Percentiles rank a stretch among this genome's conserved stretches.
phyloP scores from a whole-genome alignment of 2,113 vertebrate genomes.

The Grammomys dolichurus region DNA sequence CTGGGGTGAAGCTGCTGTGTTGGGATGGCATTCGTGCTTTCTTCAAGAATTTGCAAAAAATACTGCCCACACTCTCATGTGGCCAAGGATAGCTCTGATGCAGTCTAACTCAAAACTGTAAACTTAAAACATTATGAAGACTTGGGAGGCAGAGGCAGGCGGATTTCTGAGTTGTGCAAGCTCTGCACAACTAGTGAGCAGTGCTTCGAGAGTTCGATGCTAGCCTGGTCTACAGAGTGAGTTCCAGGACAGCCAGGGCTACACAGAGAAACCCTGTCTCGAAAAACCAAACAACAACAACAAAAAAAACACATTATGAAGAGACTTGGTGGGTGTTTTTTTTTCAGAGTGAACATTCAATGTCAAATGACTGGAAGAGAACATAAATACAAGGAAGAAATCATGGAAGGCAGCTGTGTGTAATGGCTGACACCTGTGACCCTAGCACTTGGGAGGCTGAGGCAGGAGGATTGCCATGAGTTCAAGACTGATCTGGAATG shows the following conservation, averaged over 20 bases:
- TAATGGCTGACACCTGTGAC: background rate
- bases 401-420: background rate
- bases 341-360: background rate
- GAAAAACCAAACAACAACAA: no score
- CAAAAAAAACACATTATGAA: no score
- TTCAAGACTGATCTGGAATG: background rate
- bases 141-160: no score
- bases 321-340: background rate
- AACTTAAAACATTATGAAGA: no score
- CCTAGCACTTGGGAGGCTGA: no score
- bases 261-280: no score
- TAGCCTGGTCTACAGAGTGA: no score
- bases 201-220: no score
- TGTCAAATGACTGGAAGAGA: background rate
- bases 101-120: background rate
- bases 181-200: no score
- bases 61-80: accelerated
- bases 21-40: accelerated
- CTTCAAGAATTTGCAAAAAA: background rate
- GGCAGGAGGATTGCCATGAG: background rate
- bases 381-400: background rate
- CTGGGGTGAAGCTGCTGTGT: accelerated
- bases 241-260: no score
- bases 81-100: background rate
- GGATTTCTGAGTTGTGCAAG: no score